Evolutionary conservation across 1,140 invertebrate species (phyloP), one percentile per base, ranked within the genome.

Genomic region (Trigoniulus corallinus): DNA sequence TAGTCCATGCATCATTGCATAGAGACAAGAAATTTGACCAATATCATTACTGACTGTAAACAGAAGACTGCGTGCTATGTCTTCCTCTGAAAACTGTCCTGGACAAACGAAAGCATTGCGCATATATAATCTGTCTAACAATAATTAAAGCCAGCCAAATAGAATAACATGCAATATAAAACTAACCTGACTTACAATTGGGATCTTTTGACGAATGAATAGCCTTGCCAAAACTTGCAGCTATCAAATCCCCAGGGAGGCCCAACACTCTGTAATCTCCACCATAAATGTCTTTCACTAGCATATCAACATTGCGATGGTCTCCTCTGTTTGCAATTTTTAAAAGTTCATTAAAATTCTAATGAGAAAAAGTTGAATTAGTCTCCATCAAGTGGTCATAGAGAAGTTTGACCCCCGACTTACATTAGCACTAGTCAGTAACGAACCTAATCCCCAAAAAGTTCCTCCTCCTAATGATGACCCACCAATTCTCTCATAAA

Each of bases 1-100:
- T 53, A 80, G 63, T 48, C 74, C 70, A 60, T 80, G 72, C 56
- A 80, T 71, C 62, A 78, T 73, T 24, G 80, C 80, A 61, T 82
- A 79, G 1, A 82, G 69, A 63, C 72, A 80, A 29, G 80, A 76
- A 56, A 82, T 78, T 67, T 83, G 82, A 27, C 81, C 81, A 53
- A 85, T 81, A 60, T 84, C 80, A 61, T 84, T 84, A 60, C 79
- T 81, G 50, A 84, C 82, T 25, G 78, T 76, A 56, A 81, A 74
- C 23, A 85, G 59, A 12, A 85, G 66, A 66, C 79, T 81, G 51
- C 77, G 70, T n/a, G 75, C 79, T 24, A 82, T 66, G 63, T 85
- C 81, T 53, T 74, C 75, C 58, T 79, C 73, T 48, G 57, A 60
- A 51, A 72, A 72, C 53, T 54, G 27, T 13, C 15, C 40, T 50